Conservation (phyloP, 2,888 invertebrate genomes). For the Drosophila antonietae region DNA sequence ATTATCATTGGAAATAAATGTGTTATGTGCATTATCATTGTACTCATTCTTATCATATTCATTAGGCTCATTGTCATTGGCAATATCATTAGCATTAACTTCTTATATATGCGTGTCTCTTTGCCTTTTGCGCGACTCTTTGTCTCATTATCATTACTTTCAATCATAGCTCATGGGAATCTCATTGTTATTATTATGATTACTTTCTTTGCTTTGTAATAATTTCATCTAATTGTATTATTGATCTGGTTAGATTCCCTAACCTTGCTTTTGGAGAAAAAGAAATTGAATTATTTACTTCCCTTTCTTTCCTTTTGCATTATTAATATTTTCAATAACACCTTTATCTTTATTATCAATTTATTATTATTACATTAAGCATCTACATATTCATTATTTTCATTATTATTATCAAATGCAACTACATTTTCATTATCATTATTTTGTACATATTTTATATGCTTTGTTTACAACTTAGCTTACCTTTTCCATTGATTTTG, state of each 20-base stretch:
- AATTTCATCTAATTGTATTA: too few relatives aligned
- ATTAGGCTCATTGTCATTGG: background rate
- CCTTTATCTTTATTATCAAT: too few relatives aligned
- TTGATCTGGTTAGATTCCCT: too few relatives aligned
- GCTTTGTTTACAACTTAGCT: background rate
- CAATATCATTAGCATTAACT: background rate
- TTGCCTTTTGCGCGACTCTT: too few relatives aligned
- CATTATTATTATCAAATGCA: background rate
- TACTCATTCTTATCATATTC: background rate
- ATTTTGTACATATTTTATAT: background rate
- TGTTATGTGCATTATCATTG: background rate
- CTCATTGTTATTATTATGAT: background rate
- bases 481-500: background rate
- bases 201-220: background rate
- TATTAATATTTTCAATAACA: too few relatives aligned
- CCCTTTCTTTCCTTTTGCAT: too few relatives aligned
- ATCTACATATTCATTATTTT: too few relatives aligned
- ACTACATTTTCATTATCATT: background rate
- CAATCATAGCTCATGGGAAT: background rate
- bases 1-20: background rate
- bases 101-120: background rate
- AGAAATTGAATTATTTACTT: too few relatives aligned
- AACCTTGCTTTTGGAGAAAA: too few relatives aligned
- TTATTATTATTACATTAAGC: too few relatives aligned
- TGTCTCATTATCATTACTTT: too few relatives aligned